These are phyloP conservation scores for Ditylenchus weischeri DNA, from an alignment of 2,888 invertebrate genomes.

Conservation along the genomic window DNA sequence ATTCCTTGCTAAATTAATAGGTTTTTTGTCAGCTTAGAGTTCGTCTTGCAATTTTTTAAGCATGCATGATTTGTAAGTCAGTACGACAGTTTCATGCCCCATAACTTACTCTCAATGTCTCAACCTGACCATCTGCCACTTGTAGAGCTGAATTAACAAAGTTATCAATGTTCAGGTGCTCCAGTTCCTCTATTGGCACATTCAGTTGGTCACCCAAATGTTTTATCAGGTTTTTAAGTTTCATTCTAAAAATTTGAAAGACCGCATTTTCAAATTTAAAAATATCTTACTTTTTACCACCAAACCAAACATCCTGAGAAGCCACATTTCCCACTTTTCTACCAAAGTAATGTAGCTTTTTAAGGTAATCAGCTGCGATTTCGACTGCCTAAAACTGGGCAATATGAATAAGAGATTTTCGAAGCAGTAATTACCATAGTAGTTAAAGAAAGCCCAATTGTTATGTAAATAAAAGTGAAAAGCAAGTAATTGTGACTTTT, in stretches of 20 bases:
- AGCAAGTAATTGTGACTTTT: conserved; percentile 38
- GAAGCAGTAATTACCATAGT: conserved; percentile 38
- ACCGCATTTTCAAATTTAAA: background rate
- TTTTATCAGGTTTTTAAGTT: conserved; percentile 51
- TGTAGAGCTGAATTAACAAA: conserved; percentile 1
- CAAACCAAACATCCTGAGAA: conserved; percentile 55
- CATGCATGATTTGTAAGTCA: no score
- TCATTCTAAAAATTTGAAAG: conserved; percentile 40
- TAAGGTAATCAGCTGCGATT: conserved; percentile 54
- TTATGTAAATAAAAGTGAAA: conserved; percentile 50
- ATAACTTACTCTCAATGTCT: background rate
- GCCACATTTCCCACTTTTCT: conserved; percentile 52
- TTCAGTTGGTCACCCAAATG: conserved; percentile 56
- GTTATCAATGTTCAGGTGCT: conserved; percentile 38
- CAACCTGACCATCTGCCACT: background rate
- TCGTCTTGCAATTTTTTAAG: no score
- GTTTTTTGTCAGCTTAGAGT: no score
- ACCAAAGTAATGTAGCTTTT: conserved; percentile 55
- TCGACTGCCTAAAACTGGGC: conserved; percentile 42
- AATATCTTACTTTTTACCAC: conserved; percentile 37
- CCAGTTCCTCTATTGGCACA: conserved; percentile 44
- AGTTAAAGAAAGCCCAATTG: conserved; percentile 52
- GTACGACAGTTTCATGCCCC: background rate
- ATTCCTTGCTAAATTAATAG: no score
- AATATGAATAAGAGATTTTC: background rate